phyloP scores from a whole-genome alignment of 1,140 invertebrate species.

The Ephestia elutella region DNA sequence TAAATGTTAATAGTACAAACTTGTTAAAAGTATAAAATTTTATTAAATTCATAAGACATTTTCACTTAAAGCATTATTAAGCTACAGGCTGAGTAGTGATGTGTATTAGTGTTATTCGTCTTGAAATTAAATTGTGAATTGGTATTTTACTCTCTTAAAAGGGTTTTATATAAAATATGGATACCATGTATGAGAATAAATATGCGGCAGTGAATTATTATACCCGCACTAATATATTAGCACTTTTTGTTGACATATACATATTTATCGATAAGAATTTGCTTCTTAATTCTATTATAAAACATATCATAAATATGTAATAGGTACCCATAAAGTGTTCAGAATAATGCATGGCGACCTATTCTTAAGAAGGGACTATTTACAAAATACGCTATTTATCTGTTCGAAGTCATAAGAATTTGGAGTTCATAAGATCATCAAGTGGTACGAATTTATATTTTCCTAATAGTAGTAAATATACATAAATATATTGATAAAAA shows the following conservation, averaged over 20 bases:
- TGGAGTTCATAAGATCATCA: constrained; percentile 67
- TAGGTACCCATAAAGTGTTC: constrained; percentile 25
- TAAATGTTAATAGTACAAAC: constrained; percentile 53
- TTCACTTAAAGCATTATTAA: constrained; percentile 68
- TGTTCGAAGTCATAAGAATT: constrained; percentile 69
- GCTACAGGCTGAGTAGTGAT: constrained; percentile 37
- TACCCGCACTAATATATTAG: not conserved
- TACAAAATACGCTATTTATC: constrained; percentile 65
- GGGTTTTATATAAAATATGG: not conserved
- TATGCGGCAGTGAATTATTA: not conserved
- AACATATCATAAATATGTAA: too few species aligned
- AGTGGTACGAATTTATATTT: constrained; percentile 59
- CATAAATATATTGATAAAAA: constrained; percentile 64
- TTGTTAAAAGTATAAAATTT: constrained; percentile 51
- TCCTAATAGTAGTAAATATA: constrained; percentile 48
- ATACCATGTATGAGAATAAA: not conserved
- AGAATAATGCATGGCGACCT: constrained; percentile 37
- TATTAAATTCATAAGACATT: constrained; percentile 69
- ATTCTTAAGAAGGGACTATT: constrained; percentile 57
- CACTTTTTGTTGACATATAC: constrained; percentile 10
- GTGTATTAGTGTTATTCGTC: too few species aligned
- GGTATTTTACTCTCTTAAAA: not conserved
- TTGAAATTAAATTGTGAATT: constrained; percentile 5
- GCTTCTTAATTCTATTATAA: not conserved
- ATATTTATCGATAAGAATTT: not conserved